Evolutionary conservation across 2,113 vertebrate genomes (phyloP).

Genomic region (Cyanocitta stelleri): DNA sequence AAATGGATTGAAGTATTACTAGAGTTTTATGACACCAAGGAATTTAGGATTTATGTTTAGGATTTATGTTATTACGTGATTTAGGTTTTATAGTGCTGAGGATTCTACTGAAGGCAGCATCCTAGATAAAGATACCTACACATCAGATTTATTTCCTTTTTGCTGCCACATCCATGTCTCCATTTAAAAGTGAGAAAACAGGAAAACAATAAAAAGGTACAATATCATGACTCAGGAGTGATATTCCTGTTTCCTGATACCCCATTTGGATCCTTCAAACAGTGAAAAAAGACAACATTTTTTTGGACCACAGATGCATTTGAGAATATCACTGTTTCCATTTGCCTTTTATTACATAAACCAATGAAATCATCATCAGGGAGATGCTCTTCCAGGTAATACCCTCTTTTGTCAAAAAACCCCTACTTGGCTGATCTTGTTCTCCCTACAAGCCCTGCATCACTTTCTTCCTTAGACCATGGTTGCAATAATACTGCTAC

Average conservation of each 20-base stretch:
- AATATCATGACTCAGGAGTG: not conserved
- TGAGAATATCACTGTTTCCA: not conserved
- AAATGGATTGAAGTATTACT: not conserved
- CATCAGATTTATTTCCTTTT: not conserved
- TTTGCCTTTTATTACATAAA: not conserved
- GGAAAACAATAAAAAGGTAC: not conserved
- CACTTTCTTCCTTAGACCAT: not conserved
- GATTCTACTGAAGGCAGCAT: not conserved
- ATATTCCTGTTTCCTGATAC: not conserved
- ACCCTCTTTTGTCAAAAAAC: not conserved
- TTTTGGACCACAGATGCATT: not conserved
- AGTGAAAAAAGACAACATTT: not conserved
- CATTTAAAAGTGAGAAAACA: not conserved
- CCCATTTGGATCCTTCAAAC: not conserved
- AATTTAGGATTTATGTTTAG: not conserved
- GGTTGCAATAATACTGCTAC: not conserved
- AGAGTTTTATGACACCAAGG: not conserved
- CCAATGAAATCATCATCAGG: not conserved
- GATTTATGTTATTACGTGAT: not conserved
- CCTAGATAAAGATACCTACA: not conserved
- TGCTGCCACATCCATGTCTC: not conserved
- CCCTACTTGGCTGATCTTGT: not conserved
- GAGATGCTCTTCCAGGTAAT: not conserved
- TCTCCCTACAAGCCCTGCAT: not conserved
- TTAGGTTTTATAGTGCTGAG: not conserved